phyloP scores from a whole-genome alignment of 1,140 invertebrate genomes.

The Calosoma granatense region DNA sequence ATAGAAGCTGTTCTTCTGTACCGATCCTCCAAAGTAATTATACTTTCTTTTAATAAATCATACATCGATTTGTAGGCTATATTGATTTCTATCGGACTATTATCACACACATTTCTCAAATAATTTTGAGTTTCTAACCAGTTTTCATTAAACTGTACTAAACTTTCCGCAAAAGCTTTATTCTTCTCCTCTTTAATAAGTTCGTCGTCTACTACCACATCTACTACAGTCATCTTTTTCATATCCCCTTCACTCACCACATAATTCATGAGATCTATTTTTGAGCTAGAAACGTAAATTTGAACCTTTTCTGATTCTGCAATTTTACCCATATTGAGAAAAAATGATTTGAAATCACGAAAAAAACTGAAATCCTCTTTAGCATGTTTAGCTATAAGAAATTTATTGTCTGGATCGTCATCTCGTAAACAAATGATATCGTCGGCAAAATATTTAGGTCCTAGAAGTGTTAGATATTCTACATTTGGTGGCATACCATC shows the following conservation, averaged over 20 bases:
- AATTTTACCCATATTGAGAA: constrained; percentile 18
- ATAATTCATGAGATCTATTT: no score
- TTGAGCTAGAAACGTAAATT: no score
- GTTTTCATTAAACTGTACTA: constrained; percentile 34
- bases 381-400: constrained; percentile 24
- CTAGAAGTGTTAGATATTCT: constrained; percentile 37
- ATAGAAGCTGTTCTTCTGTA: constrained; percentile 20
- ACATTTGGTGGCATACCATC: constrained; percentile 41
- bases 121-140: constrained; percentile 33
- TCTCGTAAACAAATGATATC: constrained; percentile 42
- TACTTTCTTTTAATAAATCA: constrained; percentile 23
- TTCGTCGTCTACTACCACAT: constrained; percentile 15
- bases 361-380: constrained; percentile 17
- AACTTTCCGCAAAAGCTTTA: no score
- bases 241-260: no score
- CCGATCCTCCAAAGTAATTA: constrained; percentile 23
- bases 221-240: constrained; percentile 12
- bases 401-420: constrained; percentile 32
- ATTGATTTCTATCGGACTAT: constrained; percentile 22
- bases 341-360: constrained; percentile 23
- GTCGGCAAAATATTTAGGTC: constrained; percentile 37
- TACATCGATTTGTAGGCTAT: constrained; percentile 21
- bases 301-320: no score
- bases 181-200: constrained; percentile 27
- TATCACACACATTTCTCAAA: constrained; percentile 27